Evolutionary conservation across 92 coral and sea anemone species (phyloP), one percentile per base, ranked within the genome.

Genomic region (Phenganax marumi): DNA sequence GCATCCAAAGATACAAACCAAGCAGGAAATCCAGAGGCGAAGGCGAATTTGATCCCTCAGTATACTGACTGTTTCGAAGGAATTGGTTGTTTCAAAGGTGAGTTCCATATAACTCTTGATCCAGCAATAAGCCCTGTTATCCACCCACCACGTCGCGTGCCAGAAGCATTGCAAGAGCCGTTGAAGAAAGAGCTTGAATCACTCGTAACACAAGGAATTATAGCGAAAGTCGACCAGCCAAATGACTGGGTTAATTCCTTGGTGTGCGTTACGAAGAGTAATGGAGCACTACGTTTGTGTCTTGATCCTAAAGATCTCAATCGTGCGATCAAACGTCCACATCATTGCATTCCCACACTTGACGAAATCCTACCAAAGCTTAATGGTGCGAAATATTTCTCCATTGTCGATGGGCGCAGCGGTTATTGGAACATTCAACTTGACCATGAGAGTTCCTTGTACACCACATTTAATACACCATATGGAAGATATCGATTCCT

Each of bases 351-450:
- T 17, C 92, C 92, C 19, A 87, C 97, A 26, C 85, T 89, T 3
- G 97, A 89, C n/a, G 92, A 89, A 46, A 68, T 91, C 0, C 79
- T 89, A 8, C 85, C 97, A 6, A 89, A 56, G 78, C 88, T 91
- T 0, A 87, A 89, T 52, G 84, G 89, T 65, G 90, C 90, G 19
- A 81, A 84, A n/a, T 86, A 65, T 47, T 91, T 89, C 81, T 84
- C 90, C 22, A 84, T 76, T 3, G 85, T 87, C 2, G 91, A 89
- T 68, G 92, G 91, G 5, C 84, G 88, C 50, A 89, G 91, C 52
- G 92, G 96, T 12, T 91, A 81, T 75, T 89, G 96, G 96, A 89
- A 89, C 74, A 87, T 91, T 66, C 60, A 73, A 80, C 88, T 84
- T 8, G 88, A 85, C 73, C 83, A 71, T 50, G 81, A 78, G 23